Evolutionary conservation across 2,113 vertebrate genomes (phyloP).

Genomic region (Grallaria varia): DNA sequence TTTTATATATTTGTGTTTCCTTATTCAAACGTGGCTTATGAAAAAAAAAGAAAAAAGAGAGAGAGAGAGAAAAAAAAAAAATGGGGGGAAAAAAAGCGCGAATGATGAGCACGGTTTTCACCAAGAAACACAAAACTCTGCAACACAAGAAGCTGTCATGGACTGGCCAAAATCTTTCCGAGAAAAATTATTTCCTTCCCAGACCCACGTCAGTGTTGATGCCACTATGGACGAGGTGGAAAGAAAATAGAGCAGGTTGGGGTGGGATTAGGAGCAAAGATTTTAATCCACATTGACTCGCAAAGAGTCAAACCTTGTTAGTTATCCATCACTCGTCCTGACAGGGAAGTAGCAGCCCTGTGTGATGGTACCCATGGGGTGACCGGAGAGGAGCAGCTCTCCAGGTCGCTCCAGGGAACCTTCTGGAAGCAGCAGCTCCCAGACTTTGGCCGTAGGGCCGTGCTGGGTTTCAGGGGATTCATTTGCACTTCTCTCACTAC

Average conservation of each 20-base stretch:
- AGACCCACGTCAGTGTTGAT: not conserved
- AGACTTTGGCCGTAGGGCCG: not conserved
- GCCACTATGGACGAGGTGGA: not conserved
- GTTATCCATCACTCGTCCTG: not conserved
- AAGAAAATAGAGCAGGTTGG: not conserved
- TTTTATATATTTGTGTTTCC: conserved; percentile 71
- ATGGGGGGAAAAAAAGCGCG: not conserved
- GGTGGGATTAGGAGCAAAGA: not conserved
- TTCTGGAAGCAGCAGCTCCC: not conserved
- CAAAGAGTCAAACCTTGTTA: not conserved
- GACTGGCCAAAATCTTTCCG: conserved; percentile 39
- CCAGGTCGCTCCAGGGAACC: not conserved
- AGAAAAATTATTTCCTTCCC: conserved; percentile 23
- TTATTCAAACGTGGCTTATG: conserved; percentile 44
- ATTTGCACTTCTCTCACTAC: not conserved
- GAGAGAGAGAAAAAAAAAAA: not conserved
- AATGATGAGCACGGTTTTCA: conserved; percentile 39
- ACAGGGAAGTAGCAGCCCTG: rapidly evolving
- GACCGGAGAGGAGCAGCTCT: not conserved
- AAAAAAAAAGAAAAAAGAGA: not conserved
- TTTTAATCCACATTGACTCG: not conserved
- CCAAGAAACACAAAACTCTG: conserved; percentile 36
- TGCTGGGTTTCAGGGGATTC: not conserved
- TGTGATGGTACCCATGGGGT: not conserved
- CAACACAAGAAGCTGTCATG: conserved; percentile 4